These are phyloP conservation scores for Mesaphorura yosii DNA, from an alignment of 1,140 invertebrate species.

Conservation along the genomic window DNA sequence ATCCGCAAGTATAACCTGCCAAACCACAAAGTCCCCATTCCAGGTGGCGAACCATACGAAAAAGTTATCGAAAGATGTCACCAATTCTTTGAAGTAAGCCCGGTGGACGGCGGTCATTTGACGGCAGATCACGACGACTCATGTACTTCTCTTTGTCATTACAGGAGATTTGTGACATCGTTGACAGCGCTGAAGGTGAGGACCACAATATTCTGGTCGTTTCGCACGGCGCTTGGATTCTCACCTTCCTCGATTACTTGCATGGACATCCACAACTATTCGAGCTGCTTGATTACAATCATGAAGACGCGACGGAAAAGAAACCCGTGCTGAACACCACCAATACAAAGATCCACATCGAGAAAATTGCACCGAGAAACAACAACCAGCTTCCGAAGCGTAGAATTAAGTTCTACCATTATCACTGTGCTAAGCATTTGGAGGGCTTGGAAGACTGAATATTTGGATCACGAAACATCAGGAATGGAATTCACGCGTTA, in stretches of 20 bases:
- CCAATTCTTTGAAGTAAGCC: conserved; percentile 17
- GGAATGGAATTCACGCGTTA: too few relatives aligned
- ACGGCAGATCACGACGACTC: neutral
- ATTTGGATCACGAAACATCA: too few relatives aligned
- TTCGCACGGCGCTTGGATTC: conserved; percentile 21
- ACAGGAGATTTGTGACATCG: conserved; percentile 17
- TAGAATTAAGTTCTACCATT: neutral
- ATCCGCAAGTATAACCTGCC: neutral
- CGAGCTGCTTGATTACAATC: neutral
- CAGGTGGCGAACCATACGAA: conserved; percentile 16
- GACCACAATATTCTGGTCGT: conserved; percentile 20
- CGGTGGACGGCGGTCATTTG: neutral
- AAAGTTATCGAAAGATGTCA: conserved; percentile 8
- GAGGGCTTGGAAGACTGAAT: too few relatives aligned
- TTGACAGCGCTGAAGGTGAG: neutral
- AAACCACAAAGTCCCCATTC: conserved; percentile 18
- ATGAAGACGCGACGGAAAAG: neutral
- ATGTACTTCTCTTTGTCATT: neutral
- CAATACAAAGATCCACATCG: neutral
- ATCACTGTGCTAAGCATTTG: neutral
- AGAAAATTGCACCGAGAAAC: too few relatives aligned
- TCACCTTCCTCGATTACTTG: conserved; percentile 21
- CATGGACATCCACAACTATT: neutral
- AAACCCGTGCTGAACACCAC: neutral
- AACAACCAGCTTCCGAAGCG: neutral